Base-by-base conservation (phyloP, 2,113 vertebrate species). In the Malurus cyaneus region DNA sequence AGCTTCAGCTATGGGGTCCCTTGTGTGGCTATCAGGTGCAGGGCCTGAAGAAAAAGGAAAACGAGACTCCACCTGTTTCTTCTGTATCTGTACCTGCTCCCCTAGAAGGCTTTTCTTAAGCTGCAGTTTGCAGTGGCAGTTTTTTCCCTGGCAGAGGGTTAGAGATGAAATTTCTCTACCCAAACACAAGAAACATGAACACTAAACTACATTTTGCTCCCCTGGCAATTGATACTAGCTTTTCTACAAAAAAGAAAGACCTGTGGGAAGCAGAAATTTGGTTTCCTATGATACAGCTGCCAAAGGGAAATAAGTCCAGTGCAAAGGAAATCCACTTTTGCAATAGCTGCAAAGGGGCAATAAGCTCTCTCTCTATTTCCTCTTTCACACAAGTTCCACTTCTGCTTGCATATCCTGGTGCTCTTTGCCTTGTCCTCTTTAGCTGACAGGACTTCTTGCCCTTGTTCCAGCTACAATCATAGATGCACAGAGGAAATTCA, bases 1-100 rank as follows among this genome's bases (percentile, higher is more conserved):
- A 98, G 98, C 97, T 99, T 99, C 82, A 99, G 98, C 95, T 99
- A 98, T 18, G 99, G 99, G 7, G 99, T 99, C 73, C 99, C 99
- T 1, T 99, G 99, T 54, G 99, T 99, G 65, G 99, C 99, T 67
- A 99, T 99, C 97, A 99, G 98, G 97, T 99, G 99, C 96, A 98
- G 96, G 42, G 99, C 99, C 99, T 99, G 84, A 7, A 81, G 59
- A 46, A 49, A 77, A 76, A 80, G 83, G 78, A 79, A 88, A 72
- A 31, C 1, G 0, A 50, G 54, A 18, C 16, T 42, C 28, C 12
- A 11, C 8, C 23, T 54, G 56, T 19, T 53, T 72, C 50, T 32
- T n/a, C 19, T 18, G 9, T n/a, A 59, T 9, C 34, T 9, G 0
- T 12, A 52, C 28, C 18, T 31, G 28, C 39, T 67, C 18, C 18